Conservation (phyloP, 2,797 vertebrate species). For the Limosa lapponica region DNA sequence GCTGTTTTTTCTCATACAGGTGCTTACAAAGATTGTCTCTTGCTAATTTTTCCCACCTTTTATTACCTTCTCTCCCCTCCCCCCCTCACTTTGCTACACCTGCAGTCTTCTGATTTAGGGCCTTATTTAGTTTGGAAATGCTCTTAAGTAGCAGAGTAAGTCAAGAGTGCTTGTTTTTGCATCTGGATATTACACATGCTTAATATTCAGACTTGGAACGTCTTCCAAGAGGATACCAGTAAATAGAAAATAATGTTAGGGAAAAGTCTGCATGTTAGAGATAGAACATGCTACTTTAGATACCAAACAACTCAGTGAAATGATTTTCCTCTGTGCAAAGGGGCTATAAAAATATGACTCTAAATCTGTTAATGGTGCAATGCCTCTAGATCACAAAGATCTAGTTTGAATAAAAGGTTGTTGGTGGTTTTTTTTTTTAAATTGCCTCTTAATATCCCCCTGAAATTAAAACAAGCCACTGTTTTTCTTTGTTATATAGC, state of each 20-base stretch:
- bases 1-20: neutral
- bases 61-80: neutral
- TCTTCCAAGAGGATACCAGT: neutral
- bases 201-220: slow-evolving; percentile 29
- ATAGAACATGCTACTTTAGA: neutral
- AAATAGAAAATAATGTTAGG: neutral
- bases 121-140: slow-evolving; percentile 51
- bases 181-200: slow-evolving; percentile 5
- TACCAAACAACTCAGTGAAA: neutral
- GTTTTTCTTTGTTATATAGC: neutral
- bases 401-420: neutral
- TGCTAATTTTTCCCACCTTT: neutral
- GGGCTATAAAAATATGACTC: neutral
- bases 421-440: neutral
- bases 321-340: neutral
- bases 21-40: neutral
- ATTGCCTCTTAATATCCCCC: neutral
- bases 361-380: neutral
- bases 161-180: slow-evolving; percentile 36
- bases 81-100: accelerated
- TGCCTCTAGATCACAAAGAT: neutral
- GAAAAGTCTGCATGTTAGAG: neutral
- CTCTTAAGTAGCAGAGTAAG: neutral
- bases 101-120: slow-evolving; percentile 27
- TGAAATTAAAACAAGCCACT: neutral